These are phyloP conservation scores for Cinclus mexicanus DNA, from an alignment of 2,113 vertebrate genomes.

Conservation along the genomic window DNA sequence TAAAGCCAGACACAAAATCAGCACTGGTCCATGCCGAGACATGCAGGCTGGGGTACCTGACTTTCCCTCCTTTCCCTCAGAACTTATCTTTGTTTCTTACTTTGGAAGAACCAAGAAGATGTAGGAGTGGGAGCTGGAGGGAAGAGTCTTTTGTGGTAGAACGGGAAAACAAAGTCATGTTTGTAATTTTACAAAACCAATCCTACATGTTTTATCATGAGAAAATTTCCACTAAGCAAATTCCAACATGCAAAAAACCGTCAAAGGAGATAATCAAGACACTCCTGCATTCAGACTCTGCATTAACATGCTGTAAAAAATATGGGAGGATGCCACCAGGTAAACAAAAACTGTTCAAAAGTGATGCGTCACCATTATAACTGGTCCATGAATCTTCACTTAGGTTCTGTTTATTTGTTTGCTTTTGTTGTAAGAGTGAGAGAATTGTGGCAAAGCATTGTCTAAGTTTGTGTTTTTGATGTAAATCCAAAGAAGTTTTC, in stretches of 20 bases:
- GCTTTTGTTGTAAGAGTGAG: background rate
- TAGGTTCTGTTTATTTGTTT: background rate
- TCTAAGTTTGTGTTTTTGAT: background rate
- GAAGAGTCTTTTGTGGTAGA: constrained; percentile 17
- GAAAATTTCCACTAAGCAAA: constrained; percentile 19
- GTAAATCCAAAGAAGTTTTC: constrained; percentile 3
- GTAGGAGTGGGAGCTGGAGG: background rate
- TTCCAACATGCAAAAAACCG: background rate
- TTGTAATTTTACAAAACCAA: constrained; percentile 28
- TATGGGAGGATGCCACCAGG: background rate
- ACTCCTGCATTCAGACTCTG: constrained; percentile 15
- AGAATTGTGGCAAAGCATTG: background rate
- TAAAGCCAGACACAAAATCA: constrained; percentile 40
- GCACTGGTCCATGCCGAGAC: constrained; percentile 37
- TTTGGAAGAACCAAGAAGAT: constrained; percentile 33
- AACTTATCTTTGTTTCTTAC: constrained; percentile 41
- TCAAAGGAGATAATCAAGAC: constrained; percentile 31
- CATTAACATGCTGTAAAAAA: constrained; percentile 49
- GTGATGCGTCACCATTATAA: constrained; percentile 4
- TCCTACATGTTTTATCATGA: constrained; percentile 48
- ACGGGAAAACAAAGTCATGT: constrained; percentile 56
- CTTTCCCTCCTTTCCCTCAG: constrained; percentile 30
- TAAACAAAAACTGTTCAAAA: constrained; percentile 39
- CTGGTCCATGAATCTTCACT: background rate
- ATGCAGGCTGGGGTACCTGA: constrained; percentile 5